Evolutionary conservation across 1,140 invertebrate species (phyloP), one percentile per base, ranked within the genome.

Genomic region (Reticulitermes speratus): DNA sequence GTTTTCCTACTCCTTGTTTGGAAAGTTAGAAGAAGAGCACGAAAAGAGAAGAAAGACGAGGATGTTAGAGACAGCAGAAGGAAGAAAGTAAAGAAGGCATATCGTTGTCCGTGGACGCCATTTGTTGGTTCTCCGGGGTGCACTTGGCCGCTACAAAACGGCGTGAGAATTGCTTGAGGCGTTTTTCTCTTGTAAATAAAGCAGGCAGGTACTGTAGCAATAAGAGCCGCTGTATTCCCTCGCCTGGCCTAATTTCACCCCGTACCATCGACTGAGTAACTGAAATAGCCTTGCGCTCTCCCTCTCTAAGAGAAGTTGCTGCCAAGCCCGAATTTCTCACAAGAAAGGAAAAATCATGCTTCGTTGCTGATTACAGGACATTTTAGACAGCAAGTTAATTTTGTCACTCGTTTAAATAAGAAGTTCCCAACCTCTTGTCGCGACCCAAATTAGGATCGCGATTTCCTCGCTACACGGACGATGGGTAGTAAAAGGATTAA

Each of bases 91-190:
- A 75, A 75, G 21, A n/a, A 75, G n/a, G 65, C 65, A 75, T 30
- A 75, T 75, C 65, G 65, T 75, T 30, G 65, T 75, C 65, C 25
- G 65, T 75, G 65, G 65, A 75, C 65, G 65, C 65, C 65, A 75
- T 75, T 75, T 75, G 65, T 75, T 75, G 65, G 65, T 75, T 75
- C 65, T 75, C 65, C 65, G 25, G 65, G 65, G 65, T 75, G n/a
- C 25, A 75, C 25, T 75, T 75, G 65, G 25, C n/a, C 65, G 65
- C 65, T 30, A 30, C 8, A 25, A 75, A 75, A 75, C 65, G 65
- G 65, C 65, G 65, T 75, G 65, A 75, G 65, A 75, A 75, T 75
- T 75, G 65, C n/a, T 30, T 14, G 65, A 30, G n/a, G 65, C 65
- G 65, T 19, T 75, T 75, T 75, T n/a, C 65, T 75, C 65, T 75